phyloP scores from a whole-genome alignment of 2,113 vertebrate genomes.

The Mus spicilegus region DNA sequence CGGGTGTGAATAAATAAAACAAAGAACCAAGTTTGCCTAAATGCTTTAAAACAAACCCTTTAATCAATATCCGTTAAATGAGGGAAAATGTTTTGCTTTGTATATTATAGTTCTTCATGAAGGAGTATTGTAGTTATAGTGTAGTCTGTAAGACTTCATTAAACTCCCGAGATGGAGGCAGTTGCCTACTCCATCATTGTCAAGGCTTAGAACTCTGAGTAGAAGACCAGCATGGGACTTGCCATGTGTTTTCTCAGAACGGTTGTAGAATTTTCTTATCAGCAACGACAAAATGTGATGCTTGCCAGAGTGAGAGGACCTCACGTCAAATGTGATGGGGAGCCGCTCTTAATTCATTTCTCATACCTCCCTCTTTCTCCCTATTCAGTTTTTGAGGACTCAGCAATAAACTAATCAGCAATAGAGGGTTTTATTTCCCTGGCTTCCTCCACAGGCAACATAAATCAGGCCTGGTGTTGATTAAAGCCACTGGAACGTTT shows the following conservation, averaged over 20 bases:
- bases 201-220: background rate
- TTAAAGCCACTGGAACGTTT: slow-evolving; percentile 13
- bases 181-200: background rate
- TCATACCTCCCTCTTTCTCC: slow-evolving; percentile 35
- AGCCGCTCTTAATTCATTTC: slow-evolving; percentile 57
- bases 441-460: background rate
- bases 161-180: background rate
- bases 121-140: background rate
- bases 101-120: slow-evolving; percentile 17
- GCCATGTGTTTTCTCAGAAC: background rate
- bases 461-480: slow-evolving; percentile 68
- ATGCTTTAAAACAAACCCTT: slow-evolving; percentile 65
- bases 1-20: slow-evolving; percentile 69
- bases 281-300: background rate
- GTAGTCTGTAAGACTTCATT: background rate
- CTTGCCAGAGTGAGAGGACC: slow-evolving; percentile 28
- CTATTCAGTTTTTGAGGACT: slow-evolving; percentile 65
- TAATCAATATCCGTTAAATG: slow-evolving; percentile 56
- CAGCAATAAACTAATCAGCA: slow-evolving; percentile 57
- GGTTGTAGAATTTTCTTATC: slow-evolving; percentile 18
- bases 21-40: slow-evolving; percentile 61
- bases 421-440: slow-evolving; percentile 44
- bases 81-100: slow-evolving; percentile 36
- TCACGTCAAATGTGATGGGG: slow-evolving; percentile 4
- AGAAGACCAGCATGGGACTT: background rate